Base-by-base conservation (phyloP, 2,113 vertebrate genomes). In the Psettodes erumei region DNA sequence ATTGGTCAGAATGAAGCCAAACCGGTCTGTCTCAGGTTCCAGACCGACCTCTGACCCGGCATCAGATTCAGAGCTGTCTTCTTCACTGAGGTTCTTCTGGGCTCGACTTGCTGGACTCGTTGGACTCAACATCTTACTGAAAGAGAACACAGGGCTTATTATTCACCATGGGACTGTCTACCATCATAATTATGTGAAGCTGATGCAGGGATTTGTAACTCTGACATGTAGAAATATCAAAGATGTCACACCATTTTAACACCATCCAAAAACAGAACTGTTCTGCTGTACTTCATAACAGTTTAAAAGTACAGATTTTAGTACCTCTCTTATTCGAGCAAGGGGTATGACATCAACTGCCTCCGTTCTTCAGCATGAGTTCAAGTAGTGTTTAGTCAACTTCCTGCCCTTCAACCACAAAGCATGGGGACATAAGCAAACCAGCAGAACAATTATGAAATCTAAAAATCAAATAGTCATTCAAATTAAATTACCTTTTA, bases 1-100 rank as follows among this genome's bases (percentile, higher is more conserved):
- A 73, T 93, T 91, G 19, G 87, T 89, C 75, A 95, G 40, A 25
- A 95, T 87, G 79, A 95, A 95, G 42, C 94, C 94, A 80, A 93
- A 94, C 5, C 94, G 93, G 68, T 95, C 94, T 3, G 93, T 95
- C 90, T 94, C 90, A 33, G 86, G 84, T 58, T 90, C 86, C 4
- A 75, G 48, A 40, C 86, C 75, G 38, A 84, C 56, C 73, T 89
- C 87, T 56, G 90, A 91, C 48, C 69, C 87, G 6, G 42, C 60
- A 48, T 92, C 91, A 50, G 89, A 91, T 43, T 81, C 90, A 58
- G 89, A 91, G 74, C 81, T 82, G 74, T 91, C 91, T 74, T 89
- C 91, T 9, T 86, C 79, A 74, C 60, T 76, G 66, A 71, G 38
- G 48, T 45, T 74, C 62, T 60, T 86, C 72, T 75, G 88, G 47